Conservation (phyloP, 1,140 invertebrate genomes). For the Amyelois transitella region DNA sequence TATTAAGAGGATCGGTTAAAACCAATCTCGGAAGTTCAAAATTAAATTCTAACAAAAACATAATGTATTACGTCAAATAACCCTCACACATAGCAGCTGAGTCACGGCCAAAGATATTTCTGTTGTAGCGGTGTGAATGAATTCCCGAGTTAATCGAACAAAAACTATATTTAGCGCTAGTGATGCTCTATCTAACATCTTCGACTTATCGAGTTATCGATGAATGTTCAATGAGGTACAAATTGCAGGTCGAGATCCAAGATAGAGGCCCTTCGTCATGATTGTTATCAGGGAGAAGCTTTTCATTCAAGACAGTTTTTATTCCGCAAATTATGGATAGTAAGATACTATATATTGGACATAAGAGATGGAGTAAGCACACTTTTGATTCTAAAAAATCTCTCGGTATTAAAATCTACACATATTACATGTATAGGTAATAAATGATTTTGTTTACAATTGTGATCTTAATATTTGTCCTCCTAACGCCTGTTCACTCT, state of each 20-base stretch:
- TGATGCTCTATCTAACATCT: conserved; percentile 8
- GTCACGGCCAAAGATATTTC: conserved; percentile 16
- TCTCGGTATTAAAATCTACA: too few species aligned
- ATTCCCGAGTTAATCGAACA: conserved; percentile 16
- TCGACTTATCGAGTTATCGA: conserved; percentile 2
- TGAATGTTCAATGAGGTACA: neutral
- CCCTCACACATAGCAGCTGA: conserved; percentile 4
- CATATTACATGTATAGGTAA: too few species aligned
- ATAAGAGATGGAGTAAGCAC: too few species aligned
- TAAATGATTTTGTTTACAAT: too few species aligned
- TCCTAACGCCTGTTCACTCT: neutral
- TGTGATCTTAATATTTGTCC: too few species aligned
- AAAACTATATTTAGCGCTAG: conserved; percentile 30
- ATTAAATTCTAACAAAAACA: neutral
- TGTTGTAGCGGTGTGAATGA: conserved; percentile 19
- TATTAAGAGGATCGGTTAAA: too few species aligned
- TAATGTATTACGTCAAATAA: neutral
- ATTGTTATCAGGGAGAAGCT: neutral
- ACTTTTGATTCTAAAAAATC: too few species aligned
- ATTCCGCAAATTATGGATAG: neutral
- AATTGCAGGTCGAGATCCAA: neutral
- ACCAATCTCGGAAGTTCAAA: neutral
- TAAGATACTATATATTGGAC: too few species aligned
- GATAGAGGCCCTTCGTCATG: neutral
- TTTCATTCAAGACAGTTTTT: neutral